Base-by-base conservation (phyloP, 2,888 invertebrate genomes). In the Kuschelorhynchus macadamiae region DNA sequence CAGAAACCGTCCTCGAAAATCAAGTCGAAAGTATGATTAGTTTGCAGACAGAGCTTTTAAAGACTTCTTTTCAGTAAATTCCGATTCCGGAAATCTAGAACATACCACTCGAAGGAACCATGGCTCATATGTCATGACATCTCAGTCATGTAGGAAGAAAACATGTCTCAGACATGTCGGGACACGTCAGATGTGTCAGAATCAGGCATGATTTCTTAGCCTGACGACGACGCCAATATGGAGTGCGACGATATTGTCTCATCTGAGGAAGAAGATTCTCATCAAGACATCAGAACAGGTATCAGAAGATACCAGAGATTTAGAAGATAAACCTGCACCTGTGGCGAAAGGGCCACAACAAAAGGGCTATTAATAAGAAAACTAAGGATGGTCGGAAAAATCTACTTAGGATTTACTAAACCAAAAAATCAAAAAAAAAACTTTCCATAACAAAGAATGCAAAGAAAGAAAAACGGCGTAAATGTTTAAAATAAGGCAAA, bases 311-410 rank as follows among this genome's bases (percentile, higher is more conserved):
- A 18, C 17, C n/a, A 17, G 44, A 7, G 20, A 44, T 18, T 44
- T 44, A 7, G 25, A 25, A 25, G 42, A 14, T 44, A 17, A 44
- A 44, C 44, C 44, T 8, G 17, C 42, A 12, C 14, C 14, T 42
- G 16, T 8, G 33, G 41, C 16, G 32, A 21, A 50, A 60, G 39
- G 50, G 60, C 2, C 16, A 60, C 36, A 60, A 60, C 21, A 60
- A 60, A 50, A 60, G 50, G 16, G 18, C 20, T 20, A 49, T 20
- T 47, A 60, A 60, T 50, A 60, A 60, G n/a, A 49, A 60, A 49
- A 41, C 41, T 60, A 49, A 32, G 60, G 33, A 17, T 60, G 36
- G 39, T 21, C 12, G 60, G 60, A 16, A 47, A 60, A 39, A 60
- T 21, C 39, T 49, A 47, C 49, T 50, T 49, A 41, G 49, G 60